Base-by-base conservation (phyloP, 2,888 invertebrate species). In the Campoplex nolae region DNA sequence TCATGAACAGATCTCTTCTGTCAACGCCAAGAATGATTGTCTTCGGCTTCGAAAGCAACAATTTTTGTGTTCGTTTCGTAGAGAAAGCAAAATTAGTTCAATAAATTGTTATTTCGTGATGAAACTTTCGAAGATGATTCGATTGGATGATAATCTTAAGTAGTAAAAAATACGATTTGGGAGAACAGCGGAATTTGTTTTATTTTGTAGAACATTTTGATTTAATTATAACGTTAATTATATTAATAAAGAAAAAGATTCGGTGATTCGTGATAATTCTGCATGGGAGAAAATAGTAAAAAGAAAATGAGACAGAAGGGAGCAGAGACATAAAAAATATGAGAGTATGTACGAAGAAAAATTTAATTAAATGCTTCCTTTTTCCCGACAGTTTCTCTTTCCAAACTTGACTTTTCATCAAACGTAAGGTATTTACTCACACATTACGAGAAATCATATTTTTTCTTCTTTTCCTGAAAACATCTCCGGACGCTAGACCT, bases 331-430 rank as follows among this genome's bases (percentile, higher is more conserved):
- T n/a, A 42, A 3, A 38, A 67, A 67, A 7, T 6, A 23, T 23
- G 38, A 9, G n/a, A 42, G 42, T n/a, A 38, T 3, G 18, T 32
- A 58, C 3, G 28, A n/a, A 23, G 42, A 70, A 48, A 45, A 45
- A 70, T 48, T 73, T 32, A 73, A 73, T 73, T 73, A 73, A 73
- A 73, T 71, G 51, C 68, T 42, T 42, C 54, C 11, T 18, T 6
- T 6, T 1, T 1, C 38, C 35, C 54, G 54, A 28, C 35, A 51
- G 28, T n/a, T 51, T 8, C 23, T 73, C 7, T 35, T 35, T 35
- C 1, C 73, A 54, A 23, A 73, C 73, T 54, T n/a, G 18, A 73
- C 32, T 73, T 32, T 73, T 73, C 54, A 54, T 73, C 32, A 54
- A n/a, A 16, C 16, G 7, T 28, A n/a, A 67, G 42, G 67, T 67